These are phyloP conservation scores for Apamea anceps DNA, from an alignment of 2,888 invertebrate species.

Conservation along the genomic window DNA sequence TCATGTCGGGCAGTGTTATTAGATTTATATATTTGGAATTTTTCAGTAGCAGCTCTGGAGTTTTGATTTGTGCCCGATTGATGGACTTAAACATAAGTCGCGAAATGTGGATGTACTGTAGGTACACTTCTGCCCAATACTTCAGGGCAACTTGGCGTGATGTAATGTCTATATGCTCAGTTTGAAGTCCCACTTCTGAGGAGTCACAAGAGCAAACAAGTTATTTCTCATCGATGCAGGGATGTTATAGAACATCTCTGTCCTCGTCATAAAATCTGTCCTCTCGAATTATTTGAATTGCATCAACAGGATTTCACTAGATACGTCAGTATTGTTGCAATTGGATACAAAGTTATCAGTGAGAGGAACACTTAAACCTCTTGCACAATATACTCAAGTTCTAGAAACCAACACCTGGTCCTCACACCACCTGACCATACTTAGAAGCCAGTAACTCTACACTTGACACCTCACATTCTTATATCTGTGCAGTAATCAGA, in stretches of 20 bases:
- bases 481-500: constrained; percentile 71
- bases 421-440: constrained; percentile 43
- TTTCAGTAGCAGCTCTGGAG: neutral
- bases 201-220: neutral
- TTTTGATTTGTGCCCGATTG: neutral
- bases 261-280: neutral
- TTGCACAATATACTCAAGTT: constrained; percentile 26
- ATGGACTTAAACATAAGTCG: neutral
- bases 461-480: constrained; percentile 62
- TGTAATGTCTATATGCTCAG: neutral
- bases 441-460: constrained; percentile 54
- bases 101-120: neutral
- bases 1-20: neutral
- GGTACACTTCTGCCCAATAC: too few relatives aligned
- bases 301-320: constrained; percentile 1
- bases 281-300: neutral
- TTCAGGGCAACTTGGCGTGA: too few relatives aligned
- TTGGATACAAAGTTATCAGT: neutral
- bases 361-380: constrained; percentile 18
- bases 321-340: constrained; percentile 16
- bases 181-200: neutral
- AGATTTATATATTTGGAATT: neutral
- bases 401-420: constrained; percentile 22
- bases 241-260: too few relatives aligned
- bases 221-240: neutral